Evolutionary conservation across 2,888 invertebrate species (phyloP), one percentile per base, ranked within the genome.

Genomic region (Amphipoea oculea): DNA sequence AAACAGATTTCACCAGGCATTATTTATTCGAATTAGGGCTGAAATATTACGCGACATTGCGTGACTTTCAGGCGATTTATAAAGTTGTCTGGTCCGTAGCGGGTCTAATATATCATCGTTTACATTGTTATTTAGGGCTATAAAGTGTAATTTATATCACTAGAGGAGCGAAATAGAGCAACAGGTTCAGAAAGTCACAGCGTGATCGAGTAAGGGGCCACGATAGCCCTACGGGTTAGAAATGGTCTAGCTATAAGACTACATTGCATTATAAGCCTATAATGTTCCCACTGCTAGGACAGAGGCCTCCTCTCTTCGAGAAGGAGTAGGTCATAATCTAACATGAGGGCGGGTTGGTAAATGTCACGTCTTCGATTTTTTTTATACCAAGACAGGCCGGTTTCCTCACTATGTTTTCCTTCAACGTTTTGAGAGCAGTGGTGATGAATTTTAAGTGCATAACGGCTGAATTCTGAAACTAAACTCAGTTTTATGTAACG

Each of bases 131-230:
- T 83, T 85, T 67, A 67, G 69, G 57, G 63, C 70, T 14, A 76
- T 81, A 76, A 85, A 81, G 2, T 36, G 17, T 85, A 57, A 83
- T 85, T 76, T 73, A 81, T 77, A 42, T 82, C 69, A 76, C 62
- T 40, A 14, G n/a, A 66, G 62, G 62, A 72, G 40, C 66, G 66
- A 71, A 79, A 84, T 63, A 73, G 29, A 73, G 84, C 79, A 83
- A 84, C 81, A 84, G 84, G 81, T 79, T 42, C 67, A 40, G 67
- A 81, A 68, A 81, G 69, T 54, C 62, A n/a, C 6, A 40, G 7
- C 29, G 54, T 71, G 83, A 62, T 62, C 66, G 40, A 48, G 6
- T 42, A 36, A 70, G 29, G 12, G 54, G 36, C 12, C 51, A 75
- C 42, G n/a, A 7, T 42, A 36, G 67, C 67, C 79, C 74, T 48